Base-by-base conservation (phyloP, 2,113 vertebrate genomes). In the Melanotaenia duboulayi region DNA sequence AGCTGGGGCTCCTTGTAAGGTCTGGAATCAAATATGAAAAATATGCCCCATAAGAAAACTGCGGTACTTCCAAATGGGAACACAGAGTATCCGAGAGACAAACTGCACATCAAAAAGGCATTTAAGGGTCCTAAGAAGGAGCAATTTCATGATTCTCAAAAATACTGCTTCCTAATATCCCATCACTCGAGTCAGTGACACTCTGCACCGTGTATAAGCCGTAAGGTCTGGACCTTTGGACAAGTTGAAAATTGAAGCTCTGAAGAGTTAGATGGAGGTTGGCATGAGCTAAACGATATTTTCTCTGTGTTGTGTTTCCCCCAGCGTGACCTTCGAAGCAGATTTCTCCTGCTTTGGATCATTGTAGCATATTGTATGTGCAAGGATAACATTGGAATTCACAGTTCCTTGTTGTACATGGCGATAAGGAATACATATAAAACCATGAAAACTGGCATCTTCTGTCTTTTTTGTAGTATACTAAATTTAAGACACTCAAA, bases 11-110 rank as follows among this genome's bases (percentile, higher is more conserved):
- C 50, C 39, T 51, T 56, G 39, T 46, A 59, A 67, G 24, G 61
- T 20, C 22, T 64, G 56, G 59, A 86, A 71, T 66, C 65, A 54
- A 50, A 28, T 80, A 58, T 57, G 40, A 59, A 62, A 42, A 17
- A 65, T 65, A 44, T 25, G 51, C 8, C 0, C 4, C 35, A 22
- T 25, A 82, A 57, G 71, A 37, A 39, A 65, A 74, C 57, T 16
- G 74, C 22, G 55, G 71, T n/a, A 23, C 61, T 60, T 50, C 61
- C 52, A 74, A 74, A 57, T 19, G 37, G 23, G 50, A 40, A 76
- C 32, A 52, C 58, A 50, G 25, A 44, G 65, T 22, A 44, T 35
- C 49, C 54, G 39, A 61, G 62, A 68, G 56, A 81, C 54, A 67
- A 57, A 71, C 17, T 48, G 28, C 16, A 40, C 60, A 37, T 22